These are phyloP conservation scores for Hyles euphorbiae DNA, from an alignment of 1,140 invertebrate genomes.

Conservation along the genomic window DNA sequence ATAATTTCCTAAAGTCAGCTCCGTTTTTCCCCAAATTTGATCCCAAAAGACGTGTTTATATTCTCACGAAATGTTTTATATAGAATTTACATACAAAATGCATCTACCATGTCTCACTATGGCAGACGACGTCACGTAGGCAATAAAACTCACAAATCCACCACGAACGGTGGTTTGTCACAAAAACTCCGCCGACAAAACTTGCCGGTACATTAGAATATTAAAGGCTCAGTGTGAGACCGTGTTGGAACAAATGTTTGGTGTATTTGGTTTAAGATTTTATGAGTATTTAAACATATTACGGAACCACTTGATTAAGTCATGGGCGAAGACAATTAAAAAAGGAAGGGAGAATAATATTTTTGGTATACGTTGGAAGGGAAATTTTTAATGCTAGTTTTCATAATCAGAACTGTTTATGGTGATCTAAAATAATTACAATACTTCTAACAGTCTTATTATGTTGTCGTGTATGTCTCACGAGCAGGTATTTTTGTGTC, in stretches of 20 bases:
- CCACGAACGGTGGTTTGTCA: conserved; percentile 32
- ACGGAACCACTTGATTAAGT: neutral
- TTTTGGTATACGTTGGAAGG: too few species aligned
- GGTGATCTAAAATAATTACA: too few species aligned
- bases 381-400: too few species aligned
- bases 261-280: neutral
- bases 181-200: conserved; percentile 37
- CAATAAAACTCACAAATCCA: conserved; percentile 43
- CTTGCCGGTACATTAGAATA: conserved; percentile 36
- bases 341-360: neutral
- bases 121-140: conserved; percentile 43
- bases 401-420: too few species aligned
- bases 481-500: too few species aligned
- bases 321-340: neutral
- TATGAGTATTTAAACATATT: too few species aligned
- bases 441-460: too few species aligned
- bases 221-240: neutral
- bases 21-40: too few species aligned
- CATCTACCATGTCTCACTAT: conserved; percentile 12
- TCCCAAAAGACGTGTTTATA: too few species aligned
- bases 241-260: conserved; percentile 3
- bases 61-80: neutral
- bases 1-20: too few species aligned
- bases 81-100: conserved; percentile 14
- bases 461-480: too few species aligned